Evolutionary conservation across 2,888 invertebrate species (phyloP).

Genomic region (Allygus modestus): DNA sequence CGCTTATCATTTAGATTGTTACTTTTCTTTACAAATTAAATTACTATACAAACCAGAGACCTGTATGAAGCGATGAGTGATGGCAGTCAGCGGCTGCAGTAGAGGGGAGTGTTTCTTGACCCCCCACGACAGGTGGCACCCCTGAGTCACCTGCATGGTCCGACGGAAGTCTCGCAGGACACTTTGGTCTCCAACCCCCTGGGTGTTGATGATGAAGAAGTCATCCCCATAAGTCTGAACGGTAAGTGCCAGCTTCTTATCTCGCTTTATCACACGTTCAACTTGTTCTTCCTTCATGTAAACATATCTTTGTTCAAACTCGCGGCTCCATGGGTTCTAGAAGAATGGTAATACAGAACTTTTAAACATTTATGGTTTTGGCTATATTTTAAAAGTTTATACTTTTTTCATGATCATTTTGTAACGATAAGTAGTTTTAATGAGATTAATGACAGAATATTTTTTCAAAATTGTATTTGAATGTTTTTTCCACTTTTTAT

Average conservation of each 20-base stretch:
- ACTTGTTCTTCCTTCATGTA: conserved; percentile 3
- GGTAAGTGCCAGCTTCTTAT: conserved; percentile 1
- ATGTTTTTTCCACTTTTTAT: no score
- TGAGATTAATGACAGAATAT: background rate
- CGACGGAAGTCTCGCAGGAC: background rate
- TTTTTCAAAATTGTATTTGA: no score
- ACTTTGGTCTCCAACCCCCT: background rate
- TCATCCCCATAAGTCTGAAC: conserved; percentile 8
- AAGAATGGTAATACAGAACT: background rate
- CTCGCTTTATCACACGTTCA: background rate
- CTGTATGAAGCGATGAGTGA: conserved; percentile 11
- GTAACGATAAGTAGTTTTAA: background rate
- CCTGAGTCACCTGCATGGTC: background rate
- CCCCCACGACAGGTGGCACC: background rate
- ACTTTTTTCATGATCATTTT: background rate
- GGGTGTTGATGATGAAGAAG: background rate
- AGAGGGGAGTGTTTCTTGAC: conserved; percentile 41
- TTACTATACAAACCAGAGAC: background rate
- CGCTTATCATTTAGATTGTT: no score
- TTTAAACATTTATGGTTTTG: background rate
- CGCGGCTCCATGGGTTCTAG: conserved; percentile 9
- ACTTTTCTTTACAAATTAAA: no score
- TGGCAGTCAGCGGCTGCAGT: background rate
- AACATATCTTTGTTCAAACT: background rate
- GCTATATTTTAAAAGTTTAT: background rate